These are phyloP conservation scores for Cyprinodon variegatus DNA, from an alignment of 2,113 vertebrate genomes.

Conservation along the genomic window DNA sequence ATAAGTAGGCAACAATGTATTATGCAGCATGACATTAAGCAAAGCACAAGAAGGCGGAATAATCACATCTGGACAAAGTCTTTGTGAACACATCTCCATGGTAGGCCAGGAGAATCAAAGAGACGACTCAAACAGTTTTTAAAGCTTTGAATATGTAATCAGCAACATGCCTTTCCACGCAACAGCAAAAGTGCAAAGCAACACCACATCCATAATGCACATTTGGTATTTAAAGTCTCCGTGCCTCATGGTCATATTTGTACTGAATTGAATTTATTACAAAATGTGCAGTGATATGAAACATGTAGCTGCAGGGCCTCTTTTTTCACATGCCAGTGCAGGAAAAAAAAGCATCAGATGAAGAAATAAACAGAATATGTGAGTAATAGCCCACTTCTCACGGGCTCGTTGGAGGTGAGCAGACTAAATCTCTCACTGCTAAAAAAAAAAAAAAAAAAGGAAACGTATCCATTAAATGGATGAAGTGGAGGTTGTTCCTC, in stretches of 20 bases:
- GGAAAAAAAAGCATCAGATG: conserved; percentile 64
- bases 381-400: conserved; percentile 55
- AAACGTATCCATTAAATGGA: conserved; percentile 52
- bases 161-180: conserved; percentile 38
- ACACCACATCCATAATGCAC: conserved; percentile 68
- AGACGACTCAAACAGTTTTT: conserved; percentile 20
- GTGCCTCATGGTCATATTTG: conserved; percentile 80
- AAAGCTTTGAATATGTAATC: conserved; percentile 55
- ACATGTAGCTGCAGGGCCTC: conserved; percentile 79
- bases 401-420: conserved; percentile 56
- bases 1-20: neutral
- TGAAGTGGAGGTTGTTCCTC: conserved; percentile 56
- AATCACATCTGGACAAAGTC: conserved; percentile 69
- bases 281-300: conserved; percentile 81
- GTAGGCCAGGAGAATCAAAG: conserved; percentile 56
- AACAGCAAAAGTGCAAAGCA: conserved; percentile 42
- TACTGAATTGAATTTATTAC: conserved; percentile 79
- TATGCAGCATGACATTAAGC: conserved; percentile 31
- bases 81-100: conserved; percentile 51
- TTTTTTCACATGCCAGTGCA: conserved; percentile 65
- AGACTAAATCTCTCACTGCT: conserved; percentile 44
- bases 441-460: conserved; percentile 2
- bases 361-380: conserved; percentile 75
- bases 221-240: conserved; percentile 79
- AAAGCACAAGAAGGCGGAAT: conserved; percentile 61